Percentiles rank a stretch among this genome's conserved stretches.
These are phyloP conservation scores for Pontoporia blainvillei DNA, from an alignment of 2,113 vertebrate genomes.

Conservation along the genomic window DNA sequence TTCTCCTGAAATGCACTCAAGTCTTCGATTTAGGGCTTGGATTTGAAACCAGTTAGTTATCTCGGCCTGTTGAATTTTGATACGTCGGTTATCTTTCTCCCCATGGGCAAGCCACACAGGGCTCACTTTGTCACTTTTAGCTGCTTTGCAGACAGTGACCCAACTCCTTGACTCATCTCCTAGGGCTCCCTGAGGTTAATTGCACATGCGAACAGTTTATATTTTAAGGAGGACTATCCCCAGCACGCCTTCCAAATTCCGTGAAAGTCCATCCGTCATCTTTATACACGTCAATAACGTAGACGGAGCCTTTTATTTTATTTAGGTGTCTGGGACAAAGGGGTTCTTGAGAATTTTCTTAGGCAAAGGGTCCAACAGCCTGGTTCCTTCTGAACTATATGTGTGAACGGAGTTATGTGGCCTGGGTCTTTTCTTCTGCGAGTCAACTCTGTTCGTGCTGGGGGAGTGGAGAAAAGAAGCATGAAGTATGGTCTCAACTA, in stretches of 20 bases:
- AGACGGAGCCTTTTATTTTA: background rate
- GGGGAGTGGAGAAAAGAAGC: background rate
- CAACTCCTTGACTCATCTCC: background rate
- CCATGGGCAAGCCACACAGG: background rate
- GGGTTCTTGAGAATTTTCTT: background rate
- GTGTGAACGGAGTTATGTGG: background rate
- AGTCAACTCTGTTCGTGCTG: background rate
- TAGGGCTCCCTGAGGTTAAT: background rate
- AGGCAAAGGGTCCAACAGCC: background rate
- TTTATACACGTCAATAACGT: background rate
- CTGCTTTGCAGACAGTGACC: background rate
- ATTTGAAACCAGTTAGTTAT: background rate
- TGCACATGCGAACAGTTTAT: background rate
- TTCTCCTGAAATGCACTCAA: background rate
- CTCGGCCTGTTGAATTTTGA: background rate
- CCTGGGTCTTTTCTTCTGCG: background rate
- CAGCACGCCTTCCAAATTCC: background rate
- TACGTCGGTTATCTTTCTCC: background rate
- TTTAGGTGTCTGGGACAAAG: background rate
- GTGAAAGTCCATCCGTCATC: background rate
- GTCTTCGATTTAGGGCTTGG: background rate
- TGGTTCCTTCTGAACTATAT: background rate
- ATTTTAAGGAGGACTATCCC: background rate
- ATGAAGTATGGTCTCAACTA: background rate
- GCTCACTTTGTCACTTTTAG: background rate